These are phyloP conservation scores for Tanaodytes sp. DNA, from an alignment of 2,888 invertebrate genomes.

Conservation along the genomic window DNA sequence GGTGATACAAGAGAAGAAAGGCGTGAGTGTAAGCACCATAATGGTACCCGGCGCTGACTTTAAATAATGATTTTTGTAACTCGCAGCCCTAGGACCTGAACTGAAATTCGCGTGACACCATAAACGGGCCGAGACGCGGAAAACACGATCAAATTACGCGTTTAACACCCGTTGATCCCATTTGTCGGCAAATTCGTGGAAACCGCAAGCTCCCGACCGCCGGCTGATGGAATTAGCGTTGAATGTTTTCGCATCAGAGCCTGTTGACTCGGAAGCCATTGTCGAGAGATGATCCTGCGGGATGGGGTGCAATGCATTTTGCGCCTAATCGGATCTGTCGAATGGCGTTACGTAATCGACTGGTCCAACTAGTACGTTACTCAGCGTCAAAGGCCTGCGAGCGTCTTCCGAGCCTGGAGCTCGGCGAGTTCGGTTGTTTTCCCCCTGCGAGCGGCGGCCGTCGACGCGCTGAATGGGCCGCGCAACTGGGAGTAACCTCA, in stretches of 20 bases:
- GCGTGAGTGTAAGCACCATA: conserved; percentile 11
- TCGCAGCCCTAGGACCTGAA: background rate
- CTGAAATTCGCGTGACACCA: no score
- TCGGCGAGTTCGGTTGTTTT: conserved; percentile 37
- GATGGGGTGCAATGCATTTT: conserved; percentile 59
- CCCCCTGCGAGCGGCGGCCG: conserved; percentile 28
- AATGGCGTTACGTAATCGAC: conserved; percentile 61
- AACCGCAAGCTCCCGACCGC: conserved; percentile 30
- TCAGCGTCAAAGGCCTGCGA: conserved; percentile 38
- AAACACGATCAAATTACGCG: background rate
- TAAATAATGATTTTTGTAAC: conserved; percentile 24
- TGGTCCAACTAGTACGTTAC: conserved; percentile 45
- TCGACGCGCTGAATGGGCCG: conserved; percentile 60
- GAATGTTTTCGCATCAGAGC: conserved; percentile 46
- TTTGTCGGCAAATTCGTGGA: conserved; percentile 24
- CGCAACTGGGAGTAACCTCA: conserved; percentile 66
- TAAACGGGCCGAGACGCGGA: no score
- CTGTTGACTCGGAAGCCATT: conserved; percentile 68
- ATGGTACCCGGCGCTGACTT: conserved; percentile 14
- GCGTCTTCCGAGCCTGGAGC: conserved; percentile 40
- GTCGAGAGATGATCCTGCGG: conserved; percentile 61
- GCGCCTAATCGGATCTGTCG: conserved; percentile 66
- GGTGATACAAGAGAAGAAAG: conserved; percentile 28
- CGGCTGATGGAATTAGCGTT: conserved; percentile 32
- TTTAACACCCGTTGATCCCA: conserved; percentile 35